These are phyloP conservation scores for Antedon mediterranea DNA, from an alignment of 53 echinoderm and acorn worm genomes.

Conservation along the genomic window DNA sequence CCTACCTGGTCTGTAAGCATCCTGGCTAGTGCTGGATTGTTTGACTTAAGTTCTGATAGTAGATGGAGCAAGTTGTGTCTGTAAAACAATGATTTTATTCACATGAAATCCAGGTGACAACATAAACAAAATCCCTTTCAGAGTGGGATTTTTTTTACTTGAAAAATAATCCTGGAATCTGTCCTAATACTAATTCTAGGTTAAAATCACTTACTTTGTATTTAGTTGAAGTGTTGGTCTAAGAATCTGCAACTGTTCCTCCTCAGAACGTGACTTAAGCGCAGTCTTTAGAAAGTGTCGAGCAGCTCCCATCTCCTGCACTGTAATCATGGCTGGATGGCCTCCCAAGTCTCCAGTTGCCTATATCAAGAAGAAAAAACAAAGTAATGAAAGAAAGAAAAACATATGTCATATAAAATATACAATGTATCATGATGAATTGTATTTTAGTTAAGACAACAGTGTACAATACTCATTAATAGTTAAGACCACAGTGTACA, in stretches of 20 bases:
- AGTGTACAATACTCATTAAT: too few species aligned
- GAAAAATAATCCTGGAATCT: too few species aligned
- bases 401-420: background rate
- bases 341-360: conserved; percentile 47
- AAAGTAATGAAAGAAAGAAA: background rate
- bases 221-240: conserved; percentile 82
- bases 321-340: conserved; percentile 91
- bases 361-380: conserved; percentile 17
- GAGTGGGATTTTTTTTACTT: background rate
- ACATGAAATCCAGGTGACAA: too few species aligned
- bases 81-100: background rate
- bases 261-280: conserved; percentile 51
- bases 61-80: conserved; percentile 1
- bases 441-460: too few species aligned
- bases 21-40: conserved; percentile 61
- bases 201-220: conserved; percentile 30
- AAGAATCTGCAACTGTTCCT: conserved; percentile 61
- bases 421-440: too few species aligned
- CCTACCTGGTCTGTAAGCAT: conserved; percentile 87
- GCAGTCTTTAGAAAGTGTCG: conserved; percentile 84
- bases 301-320: conserved; percentile 94
- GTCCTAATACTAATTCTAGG: background rate
- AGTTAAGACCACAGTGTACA: too few species aligned
- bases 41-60: conserved; percentile 43
- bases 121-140: too few species aligned